Conservation (phyloP, 2,113 vertebrate species). For the Gavialis gangeticus region DNA sequence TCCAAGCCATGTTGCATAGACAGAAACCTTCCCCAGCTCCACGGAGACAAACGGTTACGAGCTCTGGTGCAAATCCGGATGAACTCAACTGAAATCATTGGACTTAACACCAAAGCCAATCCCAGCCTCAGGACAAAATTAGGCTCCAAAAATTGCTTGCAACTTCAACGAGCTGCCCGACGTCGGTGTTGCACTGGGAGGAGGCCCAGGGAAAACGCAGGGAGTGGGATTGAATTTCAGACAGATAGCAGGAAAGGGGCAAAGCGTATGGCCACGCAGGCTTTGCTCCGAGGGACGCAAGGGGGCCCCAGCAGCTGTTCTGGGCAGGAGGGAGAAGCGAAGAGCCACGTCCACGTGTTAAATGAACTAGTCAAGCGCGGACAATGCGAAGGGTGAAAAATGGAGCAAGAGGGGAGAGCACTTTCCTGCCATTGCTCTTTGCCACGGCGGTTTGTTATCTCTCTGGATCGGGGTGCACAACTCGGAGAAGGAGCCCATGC, state of each 20-base stretch:
- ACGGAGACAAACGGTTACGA: neutral
- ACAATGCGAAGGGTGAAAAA: slow-evolving; percentile 67
- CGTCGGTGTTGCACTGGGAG: neutral
- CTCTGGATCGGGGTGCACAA: slow-evolving; percentile 56
- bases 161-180: neutral
- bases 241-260: neutral
- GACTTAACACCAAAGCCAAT: neutral
- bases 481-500: slow-evolving; percentile 24
- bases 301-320: slow-evolving; percentile 12
- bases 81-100: neutral
- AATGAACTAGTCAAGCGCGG: slow-evolving; percentile 70
- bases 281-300: neutral
- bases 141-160: neutral
- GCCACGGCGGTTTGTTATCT: slow-evolving; percentile 42
- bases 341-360: slow-evolving; percentile 23
- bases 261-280: neutral
- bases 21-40: neutral
- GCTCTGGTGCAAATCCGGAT: neutral
- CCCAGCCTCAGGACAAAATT: neutral
- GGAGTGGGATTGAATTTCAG: neutral
- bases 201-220: neutral
- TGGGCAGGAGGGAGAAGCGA: neutral
- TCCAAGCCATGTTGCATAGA: neutral
- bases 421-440: slow-evolving; percentile 43
- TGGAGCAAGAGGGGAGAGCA: slow-evolving; percentile 6